Evolutionary conservation across 2,888 invertebrate species (phyloP).

Genomic region (Drosophila pegasa): DNA sequence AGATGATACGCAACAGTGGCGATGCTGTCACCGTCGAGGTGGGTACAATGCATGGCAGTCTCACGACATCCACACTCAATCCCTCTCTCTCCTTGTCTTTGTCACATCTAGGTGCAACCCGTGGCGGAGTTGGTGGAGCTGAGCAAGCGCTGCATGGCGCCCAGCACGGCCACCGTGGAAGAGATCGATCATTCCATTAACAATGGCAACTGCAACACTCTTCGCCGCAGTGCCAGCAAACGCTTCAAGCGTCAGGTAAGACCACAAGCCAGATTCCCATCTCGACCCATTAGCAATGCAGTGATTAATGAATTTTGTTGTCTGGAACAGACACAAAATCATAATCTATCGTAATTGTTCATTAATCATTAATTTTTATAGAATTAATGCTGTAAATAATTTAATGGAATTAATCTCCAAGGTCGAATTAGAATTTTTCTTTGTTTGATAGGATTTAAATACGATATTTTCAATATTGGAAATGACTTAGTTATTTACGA

Average conservation of each 20-base stretch:
- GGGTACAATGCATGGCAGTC: conserved; percentile 69
- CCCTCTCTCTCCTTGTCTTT: not conserved
- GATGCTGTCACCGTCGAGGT: conserved; percentile 94
- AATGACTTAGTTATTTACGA: not conserved
- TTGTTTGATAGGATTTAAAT: not conserved
- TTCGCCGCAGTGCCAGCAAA: conserved; percentile 92
- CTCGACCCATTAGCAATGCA: conserved; percentile 24
- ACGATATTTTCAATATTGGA: not conserved
- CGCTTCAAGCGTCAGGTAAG: conserved; percentile 88
- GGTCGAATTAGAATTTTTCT: not conserved
- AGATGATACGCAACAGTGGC: conserved; percentile 94
- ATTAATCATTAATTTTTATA: conserved; percentile 33
- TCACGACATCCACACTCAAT: not conserved
- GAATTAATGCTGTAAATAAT: conserved; percentile 19
- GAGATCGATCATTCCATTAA: conserved; percentile 80
- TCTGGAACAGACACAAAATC: conserved; percentile 10
- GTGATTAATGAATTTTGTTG: conserved; percentile 54
- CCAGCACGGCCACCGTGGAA: conserved; percentile 73
- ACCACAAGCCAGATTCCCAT: not conserved
- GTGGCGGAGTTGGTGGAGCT: conserved; percentile 96
- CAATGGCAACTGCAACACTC: conserved; percentile 88
- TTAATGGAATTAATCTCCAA: conserved; percentile 16
- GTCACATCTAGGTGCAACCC: conserved; percentile 92
- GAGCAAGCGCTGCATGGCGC: conserved; percentile 89
- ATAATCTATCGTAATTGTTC: conserved; percentile 18